These are phyloP conservation scores for Falco concolor DNA, from an alignment of 2,797 vertebrate genomes.

Conservation along the genomic window DNA sequence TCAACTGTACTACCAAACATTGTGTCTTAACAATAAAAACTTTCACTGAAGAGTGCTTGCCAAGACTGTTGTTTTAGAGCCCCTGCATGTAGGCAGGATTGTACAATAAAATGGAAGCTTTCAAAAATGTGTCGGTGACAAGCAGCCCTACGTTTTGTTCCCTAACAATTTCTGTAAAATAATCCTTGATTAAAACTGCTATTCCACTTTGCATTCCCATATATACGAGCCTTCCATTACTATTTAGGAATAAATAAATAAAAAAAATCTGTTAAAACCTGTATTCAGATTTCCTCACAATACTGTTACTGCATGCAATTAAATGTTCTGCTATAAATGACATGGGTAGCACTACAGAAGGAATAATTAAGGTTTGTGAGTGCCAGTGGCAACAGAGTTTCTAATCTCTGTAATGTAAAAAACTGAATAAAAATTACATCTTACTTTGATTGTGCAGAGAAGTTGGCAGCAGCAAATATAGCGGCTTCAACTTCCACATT, in stretches of 20 bases:
- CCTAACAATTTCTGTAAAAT: not conserved
- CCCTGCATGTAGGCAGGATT: rapidly evolving
- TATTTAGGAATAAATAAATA: not conserved
- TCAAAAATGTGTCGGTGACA: not conserved
- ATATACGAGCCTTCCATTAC: not conserved
- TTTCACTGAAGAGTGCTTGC: not conserved
- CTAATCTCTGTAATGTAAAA: not conserved
- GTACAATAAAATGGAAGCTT: not conserved
- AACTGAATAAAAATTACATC: not conserved
- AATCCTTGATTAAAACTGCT: not conserved
- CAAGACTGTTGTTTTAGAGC: not conserved
- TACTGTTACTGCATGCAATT: not conserved
- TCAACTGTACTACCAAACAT: not conserved
- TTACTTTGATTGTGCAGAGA: conserved; percentile 97
- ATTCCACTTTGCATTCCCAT: not conserved
- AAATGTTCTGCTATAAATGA: not conserved
- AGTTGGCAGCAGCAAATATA: conserved; percentile 94
- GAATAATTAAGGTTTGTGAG: not conserved
- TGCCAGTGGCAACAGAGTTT: not conserved
- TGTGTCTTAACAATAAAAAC: not conserved
- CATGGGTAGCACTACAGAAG: not conserved
- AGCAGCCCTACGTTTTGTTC: not conserved
- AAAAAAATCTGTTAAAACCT: not conserved
- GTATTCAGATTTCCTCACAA: not conserved
- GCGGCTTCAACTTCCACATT: conserved; percentile 98